Percentiles rank a stretch among this genome's conserved stretches.
These are phyloP conservation scores for Epizoanthus ramosus DNA, from an alignment of 92 coral and sea anemone species.

Conservation along the genomic window DNA sequence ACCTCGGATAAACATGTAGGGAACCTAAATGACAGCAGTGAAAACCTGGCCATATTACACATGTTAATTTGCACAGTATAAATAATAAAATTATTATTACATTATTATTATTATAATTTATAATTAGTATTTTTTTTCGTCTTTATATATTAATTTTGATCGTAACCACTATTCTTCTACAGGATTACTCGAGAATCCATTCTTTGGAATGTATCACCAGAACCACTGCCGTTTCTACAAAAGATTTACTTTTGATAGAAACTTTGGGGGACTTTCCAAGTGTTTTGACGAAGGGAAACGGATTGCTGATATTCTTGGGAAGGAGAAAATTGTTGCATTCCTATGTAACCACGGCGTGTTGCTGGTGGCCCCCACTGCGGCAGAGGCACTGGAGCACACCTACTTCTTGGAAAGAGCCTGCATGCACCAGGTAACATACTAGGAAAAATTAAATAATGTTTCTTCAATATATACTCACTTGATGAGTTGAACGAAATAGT, in stretches of 20 bases:
- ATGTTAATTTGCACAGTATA: too few relatives aligned
- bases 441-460: too few relatives aligned
- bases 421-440: slow-evolving; percentile 34
- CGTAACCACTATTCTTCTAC: neutral
- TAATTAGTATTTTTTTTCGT: too few relatives aligned
- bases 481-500: too few relatives aligned
- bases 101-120: too few relatives aligned
- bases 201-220: slow-evolving; percentile 42
- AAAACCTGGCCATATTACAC: too few relatives aligned
- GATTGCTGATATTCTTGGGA: slow-evolving; percentile 24
- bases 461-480: too few relatives aligned
- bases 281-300: slow-evolving; percentile 35
- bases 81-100: too few relatives aligned
- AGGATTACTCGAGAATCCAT: slow-evolving; percentile 33
- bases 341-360: slow-evolving; percentile 33
- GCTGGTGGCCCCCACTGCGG: slow-evolving; percentile 8
- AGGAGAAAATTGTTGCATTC: slow-evolving; percentile 15
- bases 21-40: too few relatives aligned
- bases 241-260: slow-evolving; percentile 23
- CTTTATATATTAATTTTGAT: too few relatives aligned
- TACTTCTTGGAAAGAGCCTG: slow-evolving; percentile 42
- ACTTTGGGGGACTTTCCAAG: slow-evolving; percentile 39
- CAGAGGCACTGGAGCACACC: slow-evolving; percentile 24
- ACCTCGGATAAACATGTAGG: too few relatives aligned
- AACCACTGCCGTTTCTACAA: slow-evolving; percentile 37